phyloP scores from a whole-genome alignment of 1,140 invertebrate genomes.

The Notospermus geniculatus region DNA sequence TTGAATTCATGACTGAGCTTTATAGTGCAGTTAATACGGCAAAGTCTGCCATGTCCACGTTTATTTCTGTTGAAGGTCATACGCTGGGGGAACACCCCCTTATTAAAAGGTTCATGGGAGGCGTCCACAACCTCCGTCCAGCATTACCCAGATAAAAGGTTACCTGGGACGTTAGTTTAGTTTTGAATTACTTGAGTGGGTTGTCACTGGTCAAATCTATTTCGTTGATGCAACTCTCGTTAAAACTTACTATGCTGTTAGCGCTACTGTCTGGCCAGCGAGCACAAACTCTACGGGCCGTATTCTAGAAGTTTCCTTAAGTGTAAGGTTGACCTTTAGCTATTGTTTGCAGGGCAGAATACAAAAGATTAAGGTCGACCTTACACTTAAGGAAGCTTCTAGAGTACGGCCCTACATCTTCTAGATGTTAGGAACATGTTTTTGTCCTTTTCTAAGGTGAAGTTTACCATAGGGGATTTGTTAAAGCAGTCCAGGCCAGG shows the following conservation, averaged over 20 bases:
- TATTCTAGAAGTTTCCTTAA: too few relatives aligned
- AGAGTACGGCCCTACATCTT: too few relatives aligned
- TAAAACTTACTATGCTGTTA: background rate
- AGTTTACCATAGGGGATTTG: too few relatives aligned
- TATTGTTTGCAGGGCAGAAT: too few relatives aligned
- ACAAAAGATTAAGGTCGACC: too few relatives aligned
- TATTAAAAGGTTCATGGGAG: background rate
- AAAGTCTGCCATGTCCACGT: background rate
- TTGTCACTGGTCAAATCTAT: slow-evolving; percentile 12
- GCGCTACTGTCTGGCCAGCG: slow-evolving; percentile 10
- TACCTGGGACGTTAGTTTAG: slow-evolving; percentile 8
- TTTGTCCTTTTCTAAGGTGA: too few relatives aligned
- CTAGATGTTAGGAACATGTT: too few relatives aligned
- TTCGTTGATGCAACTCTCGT: background rate
- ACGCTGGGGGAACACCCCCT: background rate
- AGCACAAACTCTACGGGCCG: too few relatives aligned
- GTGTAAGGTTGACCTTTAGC: too few relatives aligned
- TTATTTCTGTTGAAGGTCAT: background rate
- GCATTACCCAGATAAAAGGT: background rate
- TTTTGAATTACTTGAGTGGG: background rate
- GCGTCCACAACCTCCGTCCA: slow-evolving; percentile 1
- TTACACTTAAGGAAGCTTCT: too few relatives aligned
- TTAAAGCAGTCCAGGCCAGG: too few relatives aligned
- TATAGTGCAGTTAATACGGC: slow-evolving; percentile 12
- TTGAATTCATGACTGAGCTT: slow-evolving; percentile 7